These are phyloP conservation scores for Syndactyla subalaris DNA, from an alignment of 2,797 vertebrate species.

Conservation along the genomic window DNA sequence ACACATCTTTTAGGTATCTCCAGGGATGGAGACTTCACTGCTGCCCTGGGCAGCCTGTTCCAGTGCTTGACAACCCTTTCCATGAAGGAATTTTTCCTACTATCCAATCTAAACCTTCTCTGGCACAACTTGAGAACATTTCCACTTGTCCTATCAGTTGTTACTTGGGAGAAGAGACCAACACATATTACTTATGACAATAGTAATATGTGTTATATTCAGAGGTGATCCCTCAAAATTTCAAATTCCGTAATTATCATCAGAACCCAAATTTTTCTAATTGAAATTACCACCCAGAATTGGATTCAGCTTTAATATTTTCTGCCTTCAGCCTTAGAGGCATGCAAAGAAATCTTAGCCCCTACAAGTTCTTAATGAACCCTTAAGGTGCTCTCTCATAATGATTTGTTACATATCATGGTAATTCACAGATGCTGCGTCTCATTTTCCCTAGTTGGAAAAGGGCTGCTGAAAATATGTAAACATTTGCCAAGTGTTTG, in stretches of 20 bases:
- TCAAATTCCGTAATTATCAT: neutral
- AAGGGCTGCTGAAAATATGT: neutral
- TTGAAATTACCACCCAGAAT: neutral
- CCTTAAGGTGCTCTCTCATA: neutral
- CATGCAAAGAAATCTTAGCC: neutral
- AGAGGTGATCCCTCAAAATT: neutral
- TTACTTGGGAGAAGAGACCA: neutral
- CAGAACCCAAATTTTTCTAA: neutral
- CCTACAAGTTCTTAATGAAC: neutral
- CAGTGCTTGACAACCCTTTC: neutral
- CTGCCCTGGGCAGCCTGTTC: neutral
- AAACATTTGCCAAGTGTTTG: constrained; percentile 34
- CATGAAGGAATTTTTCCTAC: neutral
- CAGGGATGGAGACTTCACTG: neutral
- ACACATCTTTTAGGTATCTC: neutral
- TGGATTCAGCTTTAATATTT: neutral
- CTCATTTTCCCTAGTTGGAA: neutral
- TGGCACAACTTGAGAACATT: neutral
- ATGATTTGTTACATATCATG: neutral
- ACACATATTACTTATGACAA: neutral
- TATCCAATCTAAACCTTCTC: neutral
- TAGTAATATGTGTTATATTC: neutral
- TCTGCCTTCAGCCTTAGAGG: neutral
- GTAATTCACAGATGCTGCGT: neutral
- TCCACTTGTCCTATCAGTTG: neutral